Evolutionary conservation across 2,113 vertebrate species (phyloP).

Genomic region (Myotis yumanensis): DNA sequence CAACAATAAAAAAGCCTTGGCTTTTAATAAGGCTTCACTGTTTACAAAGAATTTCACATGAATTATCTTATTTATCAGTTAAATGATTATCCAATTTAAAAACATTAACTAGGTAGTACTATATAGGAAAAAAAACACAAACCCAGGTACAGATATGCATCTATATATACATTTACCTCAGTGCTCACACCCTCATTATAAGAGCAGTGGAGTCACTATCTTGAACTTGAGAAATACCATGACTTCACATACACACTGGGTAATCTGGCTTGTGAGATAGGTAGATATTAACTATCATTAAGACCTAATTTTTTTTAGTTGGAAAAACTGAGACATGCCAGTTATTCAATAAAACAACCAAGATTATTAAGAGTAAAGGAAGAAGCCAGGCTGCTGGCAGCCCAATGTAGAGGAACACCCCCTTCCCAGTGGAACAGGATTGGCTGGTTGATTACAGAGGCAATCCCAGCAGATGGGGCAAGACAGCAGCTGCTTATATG

Average conservation of each 20-base stretch:
- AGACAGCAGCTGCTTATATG: not conserved
- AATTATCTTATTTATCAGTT: conserved; percentile 52
- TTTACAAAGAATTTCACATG: conserved; percentile 59
- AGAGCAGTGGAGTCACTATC: not conserved
- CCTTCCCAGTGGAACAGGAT: not conserved
- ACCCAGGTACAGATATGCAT: conserved; percentile 10
- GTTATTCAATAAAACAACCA: conserved; percentile 17
- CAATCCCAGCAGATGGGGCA: not conserved
- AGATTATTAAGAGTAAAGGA: not conserved
- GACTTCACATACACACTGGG: conserved; percentile 10
- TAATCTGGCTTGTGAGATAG: not conserved
- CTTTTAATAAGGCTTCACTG: conserved; percentile 30
- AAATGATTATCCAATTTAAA: conserved; percentile 54
- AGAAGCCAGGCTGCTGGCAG: not conserved
- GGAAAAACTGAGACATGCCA: conserved; percentile 12
- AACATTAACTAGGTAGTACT: conserved; percentile 42
- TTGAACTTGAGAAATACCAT: conserved; percentile 14
- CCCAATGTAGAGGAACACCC: not conserved
- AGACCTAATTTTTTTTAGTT: not conserved
- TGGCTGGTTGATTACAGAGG: not conserved
- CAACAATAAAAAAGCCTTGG: conserved; percentile 1
- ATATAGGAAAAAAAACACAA: not conserved
- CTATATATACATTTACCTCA: not conserved
- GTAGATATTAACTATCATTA: conserved; percentile 9
- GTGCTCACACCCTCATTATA: conserved; percentile 7